phyloP scores from a whole-genome alignment of 2,113 vertebrate species.

The Macaca mulatta region DNA sequence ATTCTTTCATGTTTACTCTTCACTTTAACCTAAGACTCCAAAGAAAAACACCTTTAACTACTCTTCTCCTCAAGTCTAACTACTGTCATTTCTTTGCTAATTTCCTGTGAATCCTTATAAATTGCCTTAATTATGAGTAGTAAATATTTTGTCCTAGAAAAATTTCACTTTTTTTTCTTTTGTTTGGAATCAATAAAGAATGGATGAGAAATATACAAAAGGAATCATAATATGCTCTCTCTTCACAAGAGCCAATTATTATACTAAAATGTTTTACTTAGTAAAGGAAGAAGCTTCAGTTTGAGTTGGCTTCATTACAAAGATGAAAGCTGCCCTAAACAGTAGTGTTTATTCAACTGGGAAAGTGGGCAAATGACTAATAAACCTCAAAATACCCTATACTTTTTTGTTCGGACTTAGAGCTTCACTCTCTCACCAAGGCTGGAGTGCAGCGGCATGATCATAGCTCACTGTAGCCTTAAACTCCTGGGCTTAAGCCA shows the following conservation, averaged over 20 bases:
- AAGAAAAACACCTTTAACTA: constrained; percentile 3
- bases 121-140: not conserved
- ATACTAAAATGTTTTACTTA: not conserved
- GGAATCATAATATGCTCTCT: not conserved
- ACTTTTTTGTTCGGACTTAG: not conserved
- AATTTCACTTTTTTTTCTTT: constrained; percentile 29
- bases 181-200: not conserved
- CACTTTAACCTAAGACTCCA: not conserved
- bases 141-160: constrained; percentile 7
- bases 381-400: not conserved
- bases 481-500: too few relatives aligned
- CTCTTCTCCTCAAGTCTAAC: not conserved
- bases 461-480: too few relatives aligned
- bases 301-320: not conserved
- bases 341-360: not conserved
- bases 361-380: not conserved
- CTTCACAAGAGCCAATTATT: not conserved
- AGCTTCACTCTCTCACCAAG: too few relatives aligned
- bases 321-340: not conserved
- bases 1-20: not conserved
- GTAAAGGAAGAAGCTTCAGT: not conserved
- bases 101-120: not conserved
- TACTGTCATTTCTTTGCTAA: not conserved
- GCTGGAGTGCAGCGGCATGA: too few relatives aligned
- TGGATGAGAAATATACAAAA: not conserved